phyloP scores from a whole-genome alignment of 2,888 invertebrate species.

The Ypsolopha sequella region DNA sequence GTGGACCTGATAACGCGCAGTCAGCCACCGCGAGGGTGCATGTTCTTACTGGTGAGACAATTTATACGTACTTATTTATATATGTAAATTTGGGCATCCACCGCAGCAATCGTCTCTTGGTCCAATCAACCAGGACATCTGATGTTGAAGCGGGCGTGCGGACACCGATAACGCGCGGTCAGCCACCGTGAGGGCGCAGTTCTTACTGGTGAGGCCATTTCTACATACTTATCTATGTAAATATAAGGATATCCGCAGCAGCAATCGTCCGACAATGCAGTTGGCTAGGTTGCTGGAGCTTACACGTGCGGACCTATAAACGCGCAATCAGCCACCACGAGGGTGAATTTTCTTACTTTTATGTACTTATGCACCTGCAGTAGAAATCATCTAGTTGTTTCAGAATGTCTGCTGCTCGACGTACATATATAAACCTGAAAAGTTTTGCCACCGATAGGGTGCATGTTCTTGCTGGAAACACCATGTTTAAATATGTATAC shows the following conservation, averaged over 20 bases:
- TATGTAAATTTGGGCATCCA: constrained; percentile 66
- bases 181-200: constrained; percentile 87
- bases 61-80: too few relatives aligned
- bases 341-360: constrained; percentile 84
- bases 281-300: constrained; percentile 87
- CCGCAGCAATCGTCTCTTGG: constrained; percentile 85
- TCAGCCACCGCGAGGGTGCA: constrained; percentile 84
- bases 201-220: constrained; percentile 76
- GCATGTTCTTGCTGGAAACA: constrained; percentile 86
- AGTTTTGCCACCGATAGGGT: constrained; percentile 82
- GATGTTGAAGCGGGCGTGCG: constrained; percentile 89
- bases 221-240: too few relatives aligned
- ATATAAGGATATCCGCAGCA: constrained; percentile 87
- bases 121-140: constrained; percentile 82
- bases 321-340: constrained; percentile 81
- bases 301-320: constrained; percentile 91
- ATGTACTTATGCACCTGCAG: constrained; percentile 71
- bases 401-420: constrained; percentile 88
- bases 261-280: constrained; percentile 85
- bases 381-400: constrained; percentile 86
- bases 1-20: constrained; percentile 87
- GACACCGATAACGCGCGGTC: constrained; percentile 81
- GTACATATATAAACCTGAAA: constrained; percentile 83
- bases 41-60: constrained; percentile 81
- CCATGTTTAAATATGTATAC: too few relatives aligned